Conservation (phyloP, 1,140 invertebrate genomes). For the Elymnias hypermnestra region DNA sequence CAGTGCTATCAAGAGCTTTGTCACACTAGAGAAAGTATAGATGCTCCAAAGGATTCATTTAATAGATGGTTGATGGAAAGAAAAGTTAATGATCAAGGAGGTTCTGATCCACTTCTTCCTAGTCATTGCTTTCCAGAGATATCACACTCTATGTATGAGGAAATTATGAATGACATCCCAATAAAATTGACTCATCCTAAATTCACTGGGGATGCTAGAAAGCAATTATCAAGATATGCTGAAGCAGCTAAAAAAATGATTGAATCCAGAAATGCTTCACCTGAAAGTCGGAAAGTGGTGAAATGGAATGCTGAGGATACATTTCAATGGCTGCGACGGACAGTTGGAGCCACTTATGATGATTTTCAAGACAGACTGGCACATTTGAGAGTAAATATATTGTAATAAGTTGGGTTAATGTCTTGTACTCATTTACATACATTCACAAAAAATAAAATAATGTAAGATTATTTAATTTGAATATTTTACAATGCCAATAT, state of each 20-base stretch:
- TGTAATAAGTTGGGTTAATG: no score
- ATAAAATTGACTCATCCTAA: slow-evolving; percentile 96
- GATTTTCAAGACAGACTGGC: slow-evolving; percentile 91
- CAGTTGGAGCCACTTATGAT: slow-evolving; percentile 96
- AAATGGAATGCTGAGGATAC: slow-evolving; percentile 99
- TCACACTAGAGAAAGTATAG: slow-evolving; percentile 94
- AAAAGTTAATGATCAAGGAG: slow-evolving; percentile 91
- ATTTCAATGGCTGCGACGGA: slow-evolving; percentile 95
- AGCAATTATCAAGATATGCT: slow-evolving; percentile 95
- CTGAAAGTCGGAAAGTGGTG: slow-evolving; percentile 96
- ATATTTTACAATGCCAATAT: no score
- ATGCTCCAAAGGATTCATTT: slow-evolving; percentile 96
- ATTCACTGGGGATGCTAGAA: slow-evolving; percentile 96
- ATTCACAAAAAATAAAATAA: no score
- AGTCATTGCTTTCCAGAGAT: slow-evolving; percentile 94
- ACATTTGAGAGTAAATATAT: slow-evolving; percentile 81
- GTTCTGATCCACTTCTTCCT: slow-evolving; percentile 92
- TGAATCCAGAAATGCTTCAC: slow-evolving; percentile 92
- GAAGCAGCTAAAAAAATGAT: slow-evolving; percentile 98
- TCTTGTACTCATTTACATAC: no score
- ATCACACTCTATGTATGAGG: slow-evolving; percentile 95
- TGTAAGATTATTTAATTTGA: no score
- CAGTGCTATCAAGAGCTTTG: slow-evolving; percentile 96
- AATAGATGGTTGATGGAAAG: slow-evolving; percentile 97
- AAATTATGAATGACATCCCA: slow-evolving; percentile 99